Evolutionary conservation across 1,140 invertebrate species (phyloP).

Genomic region (Meloidogyne chitwoodi): DNA sequence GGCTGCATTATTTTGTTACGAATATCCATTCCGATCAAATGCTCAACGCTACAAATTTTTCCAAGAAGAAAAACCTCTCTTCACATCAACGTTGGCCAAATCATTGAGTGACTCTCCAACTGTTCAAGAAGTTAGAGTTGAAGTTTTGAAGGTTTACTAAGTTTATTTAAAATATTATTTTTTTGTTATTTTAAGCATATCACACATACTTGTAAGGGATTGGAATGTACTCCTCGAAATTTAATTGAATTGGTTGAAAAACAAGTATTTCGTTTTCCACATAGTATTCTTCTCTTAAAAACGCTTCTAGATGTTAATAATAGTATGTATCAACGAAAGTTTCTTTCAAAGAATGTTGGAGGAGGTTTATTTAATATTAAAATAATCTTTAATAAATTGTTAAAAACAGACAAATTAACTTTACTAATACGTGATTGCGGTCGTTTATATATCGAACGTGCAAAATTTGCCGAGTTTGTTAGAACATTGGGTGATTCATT

Average conservation of each 20-base stretch:
- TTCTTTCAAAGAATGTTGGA: not conserved
- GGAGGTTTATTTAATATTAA: not conserved
- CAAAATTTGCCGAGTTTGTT: not conserved
- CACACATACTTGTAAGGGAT: not conserved
- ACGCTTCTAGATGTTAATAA: conserved; percentile 2
- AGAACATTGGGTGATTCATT: not conserved
- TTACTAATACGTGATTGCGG: conserved; percentile 9
- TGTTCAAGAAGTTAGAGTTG: conserved; percentile 3
- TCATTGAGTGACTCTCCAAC: not conserved
- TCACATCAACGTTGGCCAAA: not conserved
- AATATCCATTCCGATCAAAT: not conserved
- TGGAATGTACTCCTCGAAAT: conserved; percentile 4
- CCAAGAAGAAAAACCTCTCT: not conserved
- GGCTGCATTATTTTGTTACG: not conserved
- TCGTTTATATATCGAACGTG: not conserved
- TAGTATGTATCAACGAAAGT: conserved; percentile 1
- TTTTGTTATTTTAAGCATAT: conserved; percentile 13
- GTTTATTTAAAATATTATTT: not conserved
- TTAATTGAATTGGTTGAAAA: not conserved
- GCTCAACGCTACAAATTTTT: not conserved
- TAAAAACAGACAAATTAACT: not conserved
- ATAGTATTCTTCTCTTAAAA: not conserved
- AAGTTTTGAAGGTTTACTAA: conserved; percentile 7
- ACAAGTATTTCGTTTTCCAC: conserved; percentile 1
- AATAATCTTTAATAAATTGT: not conserved